These are phyloP conservation scores for Tamandua tetradactyla DNA, from an alignment of 2,797 vertebrate genomes.

Conservation along the genomic window DNA sequence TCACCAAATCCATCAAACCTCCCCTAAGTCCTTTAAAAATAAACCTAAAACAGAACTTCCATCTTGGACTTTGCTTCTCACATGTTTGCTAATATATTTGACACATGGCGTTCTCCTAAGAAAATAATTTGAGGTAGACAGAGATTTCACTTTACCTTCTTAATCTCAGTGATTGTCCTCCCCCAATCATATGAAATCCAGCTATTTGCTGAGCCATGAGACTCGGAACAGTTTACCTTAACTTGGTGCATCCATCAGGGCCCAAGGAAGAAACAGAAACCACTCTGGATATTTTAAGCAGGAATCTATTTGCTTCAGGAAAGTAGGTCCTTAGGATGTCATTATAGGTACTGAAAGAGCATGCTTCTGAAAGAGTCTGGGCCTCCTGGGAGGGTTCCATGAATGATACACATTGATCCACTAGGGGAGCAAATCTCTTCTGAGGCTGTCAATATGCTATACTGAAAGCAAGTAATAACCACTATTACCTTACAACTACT, in stretches of 20 bases:
- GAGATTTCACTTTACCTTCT: slow-evolving; percentile 21
- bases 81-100: neutral
- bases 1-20: neutral
- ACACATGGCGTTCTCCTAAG: neutral
- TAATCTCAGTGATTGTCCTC: neutral
- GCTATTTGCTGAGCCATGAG: neutral
- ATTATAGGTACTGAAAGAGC: neutral
- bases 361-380: neutral
- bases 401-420: neutral
- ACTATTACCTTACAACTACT: neutral
- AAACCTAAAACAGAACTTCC: neutral
- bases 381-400: neutral
- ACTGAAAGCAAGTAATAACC: neutral
- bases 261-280: neutral
- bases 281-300: neutral
- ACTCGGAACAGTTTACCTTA: neutral
- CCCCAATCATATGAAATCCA: slow-evolving; percentile 2
- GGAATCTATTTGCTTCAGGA: neutral
- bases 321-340: neutral
- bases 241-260: neutral
- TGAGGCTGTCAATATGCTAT: neutral
- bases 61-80: neutral
- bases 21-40: slow-evolving; percentile 14
- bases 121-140: slow-evolving; percentile 7
- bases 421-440: neutral